A percentile compares a stretch with the other conserved stretches of the same genome.
Evolutionary conservation across 1,140 invertebrate species (phyloP).

Genomic region (Halictus rubicundus): DNA sequence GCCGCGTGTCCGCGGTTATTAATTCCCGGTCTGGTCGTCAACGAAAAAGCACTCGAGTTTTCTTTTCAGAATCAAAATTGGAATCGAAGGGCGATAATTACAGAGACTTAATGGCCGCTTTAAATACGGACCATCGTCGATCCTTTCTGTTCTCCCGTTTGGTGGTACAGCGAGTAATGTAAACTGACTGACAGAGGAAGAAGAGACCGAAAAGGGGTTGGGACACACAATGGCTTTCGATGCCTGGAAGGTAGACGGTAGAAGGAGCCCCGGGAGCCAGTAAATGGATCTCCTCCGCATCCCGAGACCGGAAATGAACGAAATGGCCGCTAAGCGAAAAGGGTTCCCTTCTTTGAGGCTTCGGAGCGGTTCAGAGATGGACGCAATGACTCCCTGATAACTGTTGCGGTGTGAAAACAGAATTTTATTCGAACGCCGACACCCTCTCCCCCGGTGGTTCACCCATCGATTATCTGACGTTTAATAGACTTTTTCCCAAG

Average conservation of each 20-base stretch:
- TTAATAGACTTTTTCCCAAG: neutral
- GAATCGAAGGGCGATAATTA: slow-evolving; percentile 75
- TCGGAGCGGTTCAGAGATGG: slow-evolving; percentile 59
- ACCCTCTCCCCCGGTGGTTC: neutral
- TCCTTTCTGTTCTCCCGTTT: slow-evolving; percentile 26
- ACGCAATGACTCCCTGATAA: slow-evolving; percentile 55
- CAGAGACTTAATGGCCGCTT: slow-evolving; percentile 70
- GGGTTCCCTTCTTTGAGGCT: slow-evolving; percentile 75
- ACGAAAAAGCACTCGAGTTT: neutral
- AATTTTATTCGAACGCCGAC: slow-evolving; percentile 18
- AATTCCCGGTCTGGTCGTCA: too few relatives aligned
- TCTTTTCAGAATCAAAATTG: slow-evolving; percentile 65
- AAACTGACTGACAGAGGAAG: slow-evolving; percentile 72
- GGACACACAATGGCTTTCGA: slow-evolving; percentile 73
- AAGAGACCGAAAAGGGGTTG: slow-evolving; percentile 58
- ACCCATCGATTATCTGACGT: neutral
- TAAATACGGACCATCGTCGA: slow-evolving; percentile 65
- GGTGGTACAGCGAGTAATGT: slow-evolving; percentile 66
- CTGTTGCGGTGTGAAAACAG: slow-evolving; percentile 44
- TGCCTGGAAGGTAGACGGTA: slow-evolving; percentile 69
- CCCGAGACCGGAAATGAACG: slow-evolving; percentile 78
- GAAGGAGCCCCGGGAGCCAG: slow-evolving; percentile 63
- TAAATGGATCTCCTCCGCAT: slow-evolving; percentile 76
- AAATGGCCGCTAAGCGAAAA: slow-evolving; percentile 79
- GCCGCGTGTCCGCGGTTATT: slow-evolving; percentile 5